Evolutionary conservation across 2,113 vertebrate species (phyloP), one percentile per base, ranked within the genome.

Genomic region (Condylura cristata): DNA sequence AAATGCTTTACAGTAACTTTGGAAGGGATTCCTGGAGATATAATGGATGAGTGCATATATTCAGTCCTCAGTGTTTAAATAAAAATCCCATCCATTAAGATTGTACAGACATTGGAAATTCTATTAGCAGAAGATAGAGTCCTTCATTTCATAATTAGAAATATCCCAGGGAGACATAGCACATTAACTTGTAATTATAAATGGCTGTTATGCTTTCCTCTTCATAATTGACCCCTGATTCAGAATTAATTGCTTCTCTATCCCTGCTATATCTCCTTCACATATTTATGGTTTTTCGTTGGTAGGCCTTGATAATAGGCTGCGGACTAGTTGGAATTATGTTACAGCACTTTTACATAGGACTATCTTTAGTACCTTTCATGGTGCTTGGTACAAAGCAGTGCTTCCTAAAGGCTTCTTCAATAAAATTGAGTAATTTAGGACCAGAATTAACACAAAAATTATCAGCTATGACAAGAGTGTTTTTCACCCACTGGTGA

Each of bases 171-270:
- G 96, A 97, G 95, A 97, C 93, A 78, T 89, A 93, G 26, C 92
- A 95, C 86, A 96, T 95, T 97, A 97, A 86, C 76, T 95, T 86
- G 78, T 86, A 95, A 97, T 97, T 97, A 96, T 94, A 94, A 96
- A 93, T 97, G 93, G 61, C 87, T 95, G 95, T 51, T 95, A 72
- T 28, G 87, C 87, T 91, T 96, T 86, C 95, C 80, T 91, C 76
- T 88, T 90, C 68, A 53, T 96, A 96, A 97, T 95, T 96, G 95
- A 94, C 87, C 95, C 86, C 75, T 24, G 5, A 81, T 91, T 97
- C 93, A 78, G 91, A 91, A 94, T 84, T 97, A 96, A 96, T 97
- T 97, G 94, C 86, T 96, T 96, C 87, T 44, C 5, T 70, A 61
- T 84, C 70, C 71, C 75, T 90, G 48, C 63, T 84, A 83, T 91